A percentile compares a stretch with the other conserved stretches of the same genome.
These are phyloP conservation scores for Blomia tropicalis DNA, from an alignment of 2,888 invertebrate genomes.

Conservation along the genomic window DNA sequence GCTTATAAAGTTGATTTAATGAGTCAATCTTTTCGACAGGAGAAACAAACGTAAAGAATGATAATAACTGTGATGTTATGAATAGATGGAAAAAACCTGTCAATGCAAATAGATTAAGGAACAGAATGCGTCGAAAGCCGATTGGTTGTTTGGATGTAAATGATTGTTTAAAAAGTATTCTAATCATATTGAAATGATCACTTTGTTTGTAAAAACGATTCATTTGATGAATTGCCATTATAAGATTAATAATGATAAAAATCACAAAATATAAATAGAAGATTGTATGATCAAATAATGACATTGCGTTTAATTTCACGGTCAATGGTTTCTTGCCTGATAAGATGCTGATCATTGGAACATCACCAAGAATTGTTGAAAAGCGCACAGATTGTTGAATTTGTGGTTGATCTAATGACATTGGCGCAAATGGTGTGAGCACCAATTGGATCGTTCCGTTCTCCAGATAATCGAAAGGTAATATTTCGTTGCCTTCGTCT, in stretches of 20 bases:
- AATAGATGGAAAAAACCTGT: neutral
- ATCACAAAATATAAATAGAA: neutral
- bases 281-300: neutral
- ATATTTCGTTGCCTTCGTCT: neutral
- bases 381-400: neutral
- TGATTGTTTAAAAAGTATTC: neutral
- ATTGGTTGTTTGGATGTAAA: neutral
- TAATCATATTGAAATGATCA: neutral
- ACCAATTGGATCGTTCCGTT: neutral
- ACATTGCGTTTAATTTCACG: neutral
- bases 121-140: neutral
- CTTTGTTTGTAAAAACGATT: neutral
- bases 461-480: neutral
- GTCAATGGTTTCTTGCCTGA: neutral
- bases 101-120: neutral
- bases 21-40: neutral
- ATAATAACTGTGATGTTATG: neutral
- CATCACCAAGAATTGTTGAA: neutral
- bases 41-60: neutral
- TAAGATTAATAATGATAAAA: neutral
- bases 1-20: neutral
- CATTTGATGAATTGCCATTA: neutral
- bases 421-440: conserved; percentile 4
- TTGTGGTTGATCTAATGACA: neutral
- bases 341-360: conserved; percentile 4